Base-by-base conservation (phyloP, 2,888 invertebrate genomes). In the Parnassius glacialis region DNA sequence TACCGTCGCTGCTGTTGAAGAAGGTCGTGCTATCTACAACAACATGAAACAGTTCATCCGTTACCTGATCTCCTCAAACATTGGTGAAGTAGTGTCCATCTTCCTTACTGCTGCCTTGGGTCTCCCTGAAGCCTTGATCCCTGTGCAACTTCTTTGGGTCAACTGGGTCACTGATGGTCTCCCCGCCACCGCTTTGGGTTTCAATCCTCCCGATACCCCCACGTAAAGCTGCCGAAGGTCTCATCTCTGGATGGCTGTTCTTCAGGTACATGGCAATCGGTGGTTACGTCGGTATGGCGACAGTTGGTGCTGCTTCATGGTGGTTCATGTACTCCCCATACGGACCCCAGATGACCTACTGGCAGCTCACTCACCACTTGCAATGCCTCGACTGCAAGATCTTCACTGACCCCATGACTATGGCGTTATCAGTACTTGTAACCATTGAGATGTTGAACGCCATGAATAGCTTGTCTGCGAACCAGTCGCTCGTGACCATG, bases 1-100 rank as follows among this genome's bases (percentile, higher is more conserved):
- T 78, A 99, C 99, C 88, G 99, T 99, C 69, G 95, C 99, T 61
- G 99, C 99, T 75, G 99, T 99, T 89, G 99, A 99, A 90, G 99
- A 99, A 94, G 99, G 99, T 83, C 97, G 99, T 84, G 99, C 99
- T 87, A 99, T 99, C 93, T 99, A 99, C 94, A 99, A 99, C 94
- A 99, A 99, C 96, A 99, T 99, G 99, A 99, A 99, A 92, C 99
- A 99, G 93, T 99, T 99, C 93, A 99, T 99, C 92, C 98, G 99
- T 81, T 99, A 99, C 90, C 95, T 99, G 84, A 99, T 99, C 92
- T 99, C 99, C 53, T 99, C 99, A 82, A 99, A 99, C 94, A 98
- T 99, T 92, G 99, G 99, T 93, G 99, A 99, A 92, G 95, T 95
- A 43, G 95, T 95, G 45, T 95, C 95, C 68, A 99, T 99, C 93